Base-by-base conservation (phyloP, 2,888 invertebrate species). In the Arctia plantaginis region DNA sequence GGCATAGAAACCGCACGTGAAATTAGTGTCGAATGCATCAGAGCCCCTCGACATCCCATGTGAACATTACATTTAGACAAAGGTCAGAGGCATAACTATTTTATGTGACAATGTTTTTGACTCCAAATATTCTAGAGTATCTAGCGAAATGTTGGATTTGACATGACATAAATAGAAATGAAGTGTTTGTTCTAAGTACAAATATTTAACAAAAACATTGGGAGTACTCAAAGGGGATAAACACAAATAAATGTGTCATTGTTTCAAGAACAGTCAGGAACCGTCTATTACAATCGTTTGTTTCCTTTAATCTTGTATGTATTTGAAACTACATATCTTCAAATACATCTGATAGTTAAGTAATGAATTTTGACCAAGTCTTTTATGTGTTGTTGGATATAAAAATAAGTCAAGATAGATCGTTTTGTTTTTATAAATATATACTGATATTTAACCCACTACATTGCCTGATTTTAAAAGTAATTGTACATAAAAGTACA, bases 21-120 rank as follows among this genome's bases (percentile, higher is more conserved):
- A 69, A 73, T 73, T 41, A 47, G 33, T 66, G 44, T 47, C 33
- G 55, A 62, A 71, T 67, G 70, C 66, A 74, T 59, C n/a, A 35
- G 23, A 66, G 6, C 39, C 66, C 39, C 27, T 41, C 51, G 55
- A 51, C 33, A 30, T 55, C 10, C 35, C n/a, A 20, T 62, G 66
- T 51, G 23, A 51, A 20, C 51, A 23, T n/a, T 70, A 71, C 39
- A 64, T 71, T 70, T 71, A n/a, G 30, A 23, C 7, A 71, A 67
- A 71, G 66, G 70, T 62, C 66, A 70, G 55, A 6, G 44, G 39
- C 23, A 39, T 44, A 27, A 23, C 30, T 47, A 68, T 39, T 35
- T 55, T n/a, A 55, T 1, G 0, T 18, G 10, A n/a, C 12, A 55
- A 55, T 55, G 3, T 68, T 35, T 23, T 35, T 3, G n/a, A 27